These are phyloP conservation scores for Hippocampus comes DNA, from an alignment of 2,113 vertebrate genomes.

Conservation along the genomic window DNA sequence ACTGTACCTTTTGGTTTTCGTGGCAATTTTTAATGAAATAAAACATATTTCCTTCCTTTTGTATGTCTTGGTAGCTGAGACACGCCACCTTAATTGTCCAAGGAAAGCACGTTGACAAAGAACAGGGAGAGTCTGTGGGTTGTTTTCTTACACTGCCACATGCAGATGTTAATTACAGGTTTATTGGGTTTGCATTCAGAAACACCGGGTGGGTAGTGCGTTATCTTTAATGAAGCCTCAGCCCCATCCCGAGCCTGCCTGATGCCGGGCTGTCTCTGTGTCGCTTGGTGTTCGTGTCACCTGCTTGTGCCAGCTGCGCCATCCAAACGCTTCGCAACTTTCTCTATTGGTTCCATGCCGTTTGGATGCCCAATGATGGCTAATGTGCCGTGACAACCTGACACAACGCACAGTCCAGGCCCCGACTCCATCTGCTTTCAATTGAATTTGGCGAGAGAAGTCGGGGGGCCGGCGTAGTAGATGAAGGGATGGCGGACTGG, in stretches of 20 bases:
- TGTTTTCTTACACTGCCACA: constrained; percentile 22
- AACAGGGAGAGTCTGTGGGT: not conserved
- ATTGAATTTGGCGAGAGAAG: constrained; percentile 72
- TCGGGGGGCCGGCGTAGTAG: constrained; percentile 10
- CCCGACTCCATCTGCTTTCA: constrained; percentile 75
- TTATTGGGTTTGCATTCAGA: constrained; percentile 61
- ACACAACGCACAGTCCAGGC: constrained; percentile 57
- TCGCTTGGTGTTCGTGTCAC: constrained; percentile 59
- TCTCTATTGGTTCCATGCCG: constrained; percentile 31
- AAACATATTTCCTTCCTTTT: not conserved
- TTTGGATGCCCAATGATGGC: constrained; percentile 67
- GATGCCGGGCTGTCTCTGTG: constrained; percentile 47
- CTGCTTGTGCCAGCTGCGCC: constrained; percentile 66
- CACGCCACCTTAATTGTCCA: not conserved
- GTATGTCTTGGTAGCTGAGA: not conserved
- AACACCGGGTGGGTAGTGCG: constrained; percentile 37
- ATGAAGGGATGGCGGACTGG: constrained; percentile 44
- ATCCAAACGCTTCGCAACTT: constrained; percentile 7
- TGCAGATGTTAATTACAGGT: constrained; percentile 52
- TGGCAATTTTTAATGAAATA: not conserved
- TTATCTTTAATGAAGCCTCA: constrained; percentile 53
- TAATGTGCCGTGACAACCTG: constrained; percentile 68
- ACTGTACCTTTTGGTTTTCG: not conserved
- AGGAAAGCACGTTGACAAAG: not conserved
- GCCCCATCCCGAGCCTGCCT: constrained; percentile 48